Evolutionary conservation across 1,140 invertebrate species (phyloP).

Genomic region (Bombus confusus): DNA sequence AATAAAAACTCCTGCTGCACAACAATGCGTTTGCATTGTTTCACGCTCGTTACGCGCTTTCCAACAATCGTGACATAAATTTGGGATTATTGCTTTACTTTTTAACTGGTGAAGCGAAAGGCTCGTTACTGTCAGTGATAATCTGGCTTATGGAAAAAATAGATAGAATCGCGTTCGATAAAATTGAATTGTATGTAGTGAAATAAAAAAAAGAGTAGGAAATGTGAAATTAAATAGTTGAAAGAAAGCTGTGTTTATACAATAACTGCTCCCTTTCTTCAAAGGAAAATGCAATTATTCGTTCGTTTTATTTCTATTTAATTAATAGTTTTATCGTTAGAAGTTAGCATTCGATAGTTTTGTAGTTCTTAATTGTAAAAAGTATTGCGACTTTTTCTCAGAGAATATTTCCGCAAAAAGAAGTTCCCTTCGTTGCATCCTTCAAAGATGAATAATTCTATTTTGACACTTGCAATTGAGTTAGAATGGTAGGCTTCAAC

Average conservation of each 20-base stretch:
- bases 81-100: not conserved
- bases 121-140: not conserved
- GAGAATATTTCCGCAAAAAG: not conserved
- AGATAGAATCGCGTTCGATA: not conserved
- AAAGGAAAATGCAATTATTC: too few relatives aligned
- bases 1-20: too few relatives aligned
- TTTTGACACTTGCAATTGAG: constrained; percentile 36
- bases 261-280: too few relatives aligned
- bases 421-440: not conserved
- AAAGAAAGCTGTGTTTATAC: too few relatives aligned
- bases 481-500: constrained; percentile 4
- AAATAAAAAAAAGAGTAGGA: too few relatives aligned
- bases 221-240: too few relatives aligned
- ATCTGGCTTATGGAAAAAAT: not conserved
- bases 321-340: too few relatives aligned
- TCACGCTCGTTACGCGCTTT: not conserved
- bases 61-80: not conserved
- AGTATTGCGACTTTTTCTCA: too few relatives aligned
- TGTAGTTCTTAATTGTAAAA: too few relatives aligned
- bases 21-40: not conserved
- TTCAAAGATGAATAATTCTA: constrained; percentile 16
- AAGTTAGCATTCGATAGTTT: too few relatives aligned
- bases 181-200: not conserved
- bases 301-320: too few relatives aligned
- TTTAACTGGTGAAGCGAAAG: not conserved